Evolutionary conservation across 1,140 invertebrate genomes (phyloP), one percentile per base, ranked within the genome.

Genomic region (Danaus plexippus): DNA sequence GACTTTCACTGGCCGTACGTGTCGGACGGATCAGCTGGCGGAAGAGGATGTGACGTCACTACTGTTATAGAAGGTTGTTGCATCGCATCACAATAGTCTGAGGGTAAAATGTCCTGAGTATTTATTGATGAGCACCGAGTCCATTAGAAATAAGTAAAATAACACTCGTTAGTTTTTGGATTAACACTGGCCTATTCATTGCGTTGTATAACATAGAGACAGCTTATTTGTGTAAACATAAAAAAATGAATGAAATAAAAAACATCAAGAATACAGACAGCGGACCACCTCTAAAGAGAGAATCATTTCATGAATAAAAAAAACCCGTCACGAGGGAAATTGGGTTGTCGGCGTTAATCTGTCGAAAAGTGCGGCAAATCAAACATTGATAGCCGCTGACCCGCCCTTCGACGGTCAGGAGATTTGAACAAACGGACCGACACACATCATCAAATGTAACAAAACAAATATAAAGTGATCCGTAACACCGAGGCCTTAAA

Each of bases 1-100:
- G 66, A 77, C 76, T 77, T 75, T 79, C 74, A 73, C 74, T 77
- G 68, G 13, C 64, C 54, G 66, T 64, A 78, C 73, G 75, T 71
- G 73, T 66, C 64, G 56, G 67, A 62, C 58, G 61, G 56, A 64
- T 71, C 75, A 80, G 75, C 73, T 77, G 78, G 69, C 70, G 77
- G 75, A 75, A 71, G 54, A 69, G 78, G 78, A 80, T 60, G 63
- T 80, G 78, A 78, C 75, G 74, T 74, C 74, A 78, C 62, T 68
- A 68, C 67, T 64, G 69, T 76, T 72, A 67, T 54, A 71, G 71
- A 70, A 75, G 71, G 72, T 64, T 71, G 22, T 32, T 32, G 22
- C 5, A 32, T 32, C 22, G 22, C 22, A 32, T 32, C 22, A 32
- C 22, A 32, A 32, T 32, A 32, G 22, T 7, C 5, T 32, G 22